Conservation (phyloP, 2,888 invertebrate genomes). For the Ormyrus nitidulus region DNA sequence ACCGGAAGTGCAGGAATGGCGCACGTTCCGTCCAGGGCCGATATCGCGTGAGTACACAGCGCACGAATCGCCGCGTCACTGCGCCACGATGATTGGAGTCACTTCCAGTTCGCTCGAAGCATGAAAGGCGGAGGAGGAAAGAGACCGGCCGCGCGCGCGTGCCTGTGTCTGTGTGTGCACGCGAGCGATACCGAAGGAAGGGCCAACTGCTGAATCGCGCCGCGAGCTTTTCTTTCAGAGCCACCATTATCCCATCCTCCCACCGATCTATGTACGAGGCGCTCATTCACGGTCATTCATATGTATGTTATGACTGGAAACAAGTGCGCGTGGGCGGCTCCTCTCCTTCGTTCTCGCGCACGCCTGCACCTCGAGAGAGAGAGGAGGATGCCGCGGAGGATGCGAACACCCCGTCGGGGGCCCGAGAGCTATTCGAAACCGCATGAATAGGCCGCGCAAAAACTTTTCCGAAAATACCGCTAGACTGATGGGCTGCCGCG, state of each 20-base stretch:
- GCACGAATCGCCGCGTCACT: conserved; percentile 44
- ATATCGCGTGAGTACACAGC: conserved; percentile 18
- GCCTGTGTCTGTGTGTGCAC: no score
- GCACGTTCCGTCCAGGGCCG: background rate
- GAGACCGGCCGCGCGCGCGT: no score
- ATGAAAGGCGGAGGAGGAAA: background rate
- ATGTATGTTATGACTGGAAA: conserved; percentile 11
- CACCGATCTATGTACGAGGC: background rate
- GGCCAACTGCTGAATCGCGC: conserved; percentile 11
- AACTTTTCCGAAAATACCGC: background rate
- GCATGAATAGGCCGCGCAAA: background rate
- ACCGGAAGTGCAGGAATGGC: no score
- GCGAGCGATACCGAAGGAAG: background rate
- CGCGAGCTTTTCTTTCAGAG: conserved; percentile 12
- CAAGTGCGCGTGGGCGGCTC: conserved; percentile 13
- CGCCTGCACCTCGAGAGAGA: background rate
- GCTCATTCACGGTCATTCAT: conserved; percentile 23
- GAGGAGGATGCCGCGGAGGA: no score
- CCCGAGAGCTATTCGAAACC: no score
- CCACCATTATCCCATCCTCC: background rate
- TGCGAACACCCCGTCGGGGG: no score
- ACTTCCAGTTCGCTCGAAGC: background rate
- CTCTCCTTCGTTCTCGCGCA: background rate
- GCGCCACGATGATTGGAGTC: conserved; percentile 19
- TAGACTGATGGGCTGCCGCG: background rate